phyloP scores from a whole-genome alignment of 2,888 invertebrate species.

The Apodemia hepburni region DNA sequence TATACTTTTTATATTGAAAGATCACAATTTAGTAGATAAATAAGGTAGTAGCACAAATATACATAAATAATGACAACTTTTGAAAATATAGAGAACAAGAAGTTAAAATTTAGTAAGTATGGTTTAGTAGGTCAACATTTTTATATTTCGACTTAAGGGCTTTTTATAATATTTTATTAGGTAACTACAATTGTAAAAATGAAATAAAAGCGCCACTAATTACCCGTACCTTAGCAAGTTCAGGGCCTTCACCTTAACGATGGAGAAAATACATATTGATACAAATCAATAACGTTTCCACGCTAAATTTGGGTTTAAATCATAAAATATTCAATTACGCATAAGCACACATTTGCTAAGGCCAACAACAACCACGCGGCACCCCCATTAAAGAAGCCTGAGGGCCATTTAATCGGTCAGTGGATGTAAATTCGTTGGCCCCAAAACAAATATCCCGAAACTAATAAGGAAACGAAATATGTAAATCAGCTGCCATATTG shows the following conservation, averaged over 20 bases:
- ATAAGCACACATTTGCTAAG: slow-evolving; percentile 78
- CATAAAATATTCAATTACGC: slow-evolving; percentile 80
- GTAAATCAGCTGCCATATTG: slow-evolving; percentile 80
- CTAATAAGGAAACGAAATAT: slow-evolving; percentile 81
- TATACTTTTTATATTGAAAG: too few species aligned
- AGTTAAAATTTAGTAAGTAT: too few species aligned
- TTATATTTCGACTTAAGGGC: too few species aligned
- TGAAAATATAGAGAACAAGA: too few species aligned
- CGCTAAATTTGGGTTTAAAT: slow-evolving; percentile 64
- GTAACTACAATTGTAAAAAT: too few species aligned
- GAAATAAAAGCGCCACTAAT: too few species aligned
- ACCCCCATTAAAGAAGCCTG: slow-evolving; percentile 80
- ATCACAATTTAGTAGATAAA: too few species aligned
- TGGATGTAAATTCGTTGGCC: slow-evolving; percentile 77
- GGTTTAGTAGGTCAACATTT: too few species aligned
- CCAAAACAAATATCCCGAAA: slow-evolving; percentile 80
- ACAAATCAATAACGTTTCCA: slow-evolving; percentile 38
- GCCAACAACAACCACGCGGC: slow-evolving; percentile 79
- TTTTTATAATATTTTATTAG: too few species aligned
- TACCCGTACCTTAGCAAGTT: too few species aligned
- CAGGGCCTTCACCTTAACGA: not conserved
- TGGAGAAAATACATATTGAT: not conserved
- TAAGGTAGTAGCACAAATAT: too few species aligned
- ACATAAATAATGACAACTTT: too few species aligned
- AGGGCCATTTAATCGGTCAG: slow-evolving; percentile 81